These are phyloP conservation scores for Megalurothrips usitatus DNA, from an alignment of 2,888 invertebrate genomes.

Conservation along the genomic window DNA sequence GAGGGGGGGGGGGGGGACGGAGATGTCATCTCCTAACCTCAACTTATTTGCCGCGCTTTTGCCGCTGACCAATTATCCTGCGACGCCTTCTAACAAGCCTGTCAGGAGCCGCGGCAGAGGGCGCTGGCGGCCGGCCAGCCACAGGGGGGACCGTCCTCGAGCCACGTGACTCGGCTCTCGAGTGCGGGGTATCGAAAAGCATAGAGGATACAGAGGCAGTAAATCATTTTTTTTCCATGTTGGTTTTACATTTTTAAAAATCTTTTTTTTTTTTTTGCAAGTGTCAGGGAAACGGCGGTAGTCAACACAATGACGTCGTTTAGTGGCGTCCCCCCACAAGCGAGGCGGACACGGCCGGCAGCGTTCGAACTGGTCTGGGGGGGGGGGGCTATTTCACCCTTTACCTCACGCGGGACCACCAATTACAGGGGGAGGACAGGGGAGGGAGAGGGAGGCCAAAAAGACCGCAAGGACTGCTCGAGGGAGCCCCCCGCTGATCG, in stretches of 20 bases:
- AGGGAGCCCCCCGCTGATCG: too few species aligned
- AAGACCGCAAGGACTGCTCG: too few species aligned
- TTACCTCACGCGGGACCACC: neutral
- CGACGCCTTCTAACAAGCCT: constrained; percentile 10
- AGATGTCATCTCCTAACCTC: neutral
- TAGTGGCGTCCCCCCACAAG: neutral
- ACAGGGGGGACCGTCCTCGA: neutral
- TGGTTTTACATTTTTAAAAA: too few species aligned
- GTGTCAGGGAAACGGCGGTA: too few species aligned
- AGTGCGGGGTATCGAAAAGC: neutral
- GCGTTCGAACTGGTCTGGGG: neutral
- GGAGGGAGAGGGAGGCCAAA: too few species aligned
- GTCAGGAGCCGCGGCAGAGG: neutral
- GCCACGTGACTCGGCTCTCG: neutral
- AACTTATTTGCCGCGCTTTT: neutral
- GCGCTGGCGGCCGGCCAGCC: neutral
- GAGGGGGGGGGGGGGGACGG: neutral
- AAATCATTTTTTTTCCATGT: too few species aligned
- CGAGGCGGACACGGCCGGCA: neutral
- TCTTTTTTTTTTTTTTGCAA: too few species aligned
- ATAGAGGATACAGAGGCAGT: too few species aligned
- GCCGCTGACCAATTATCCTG: constrained; percentile 1
- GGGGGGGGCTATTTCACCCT: neutral
- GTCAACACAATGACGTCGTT: too few species aligned
- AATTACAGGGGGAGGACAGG: too few species aligned